Conservation (phyloP, 1,140 invertebrate species). For the Dinothrombium tinctorium region DNA sequence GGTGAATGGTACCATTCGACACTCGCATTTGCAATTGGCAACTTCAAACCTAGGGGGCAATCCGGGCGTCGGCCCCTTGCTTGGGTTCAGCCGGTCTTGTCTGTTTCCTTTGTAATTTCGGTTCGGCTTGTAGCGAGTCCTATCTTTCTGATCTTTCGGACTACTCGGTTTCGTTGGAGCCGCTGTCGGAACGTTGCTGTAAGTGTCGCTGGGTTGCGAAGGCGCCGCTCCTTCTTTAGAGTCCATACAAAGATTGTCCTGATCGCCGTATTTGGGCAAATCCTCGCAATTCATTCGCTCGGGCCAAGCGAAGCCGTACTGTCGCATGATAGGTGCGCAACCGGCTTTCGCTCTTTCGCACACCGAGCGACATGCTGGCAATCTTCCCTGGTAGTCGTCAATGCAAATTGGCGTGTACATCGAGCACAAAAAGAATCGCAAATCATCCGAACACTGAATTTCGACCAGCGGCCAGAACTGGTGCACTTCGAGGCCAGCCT, state of each 20-base stretch:
- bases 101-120: not conserved
- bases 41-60: not conserved
- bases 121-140: not conserved
- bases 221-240: conserved; percentile 23
- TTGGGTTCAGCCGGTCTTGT: not conserved
- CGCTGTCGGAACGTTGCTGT: not conserved
- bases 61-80: not conserved
- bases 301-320: conserved; percentile 91
- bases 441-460: conserved; percentile 53
- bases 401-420: conserved; percentile 32
- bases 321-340: conserved; percentile 83
- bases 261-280: conserved; percentile 49
- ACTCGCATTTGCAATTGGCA: conserved; percentile 31
- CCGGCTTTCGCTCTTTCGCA: conserved; percentile 67
- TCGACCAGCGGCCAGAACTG: conserved; percentile 27
- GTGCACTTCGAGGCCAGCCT: conserved; percentile 52
- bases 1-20: conserved; percentile 42
- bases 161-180: not conserved
- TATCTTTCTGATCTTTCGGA: not conserved
- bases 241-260: conserved; percentile 74
- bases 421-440: conserved; percentile 42
- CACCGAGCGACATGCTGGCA: conserved; percentile 78
- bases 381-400: conserved; percentile 53
- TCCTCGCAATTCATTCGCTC: conserved; percentile 80
- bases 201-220: not conserved